phyloP scores from a whole-genome alignment of 2,797 vertebrate genomes.

The Hybognathus amarus region DNA sequence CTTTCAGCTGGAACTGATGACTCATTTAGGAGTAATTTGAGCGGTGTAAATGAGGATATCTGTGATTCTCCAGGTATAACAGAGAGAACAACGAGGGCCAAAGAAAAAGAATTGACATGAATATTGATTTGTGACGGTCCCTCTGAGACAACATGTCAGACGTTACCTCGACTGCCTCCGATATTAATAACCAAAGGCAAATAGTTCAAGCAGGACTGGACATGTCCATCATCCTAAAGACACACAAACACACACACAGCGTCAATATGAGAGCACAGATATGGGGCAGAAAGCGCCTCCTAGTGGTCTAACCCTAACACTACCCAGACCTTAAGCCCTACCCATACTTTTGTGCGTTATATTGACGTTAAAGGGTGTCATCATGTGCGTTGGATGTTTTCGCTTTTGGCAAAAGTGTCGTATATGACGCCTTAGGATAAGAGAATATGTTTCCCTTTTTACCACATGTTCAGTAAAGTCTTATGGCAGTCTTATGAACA shows the following conservation, averaged over 20 bases:
- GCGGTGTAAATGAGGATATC: slow-evolving; percentile 47
- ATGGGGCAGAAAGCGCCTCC: too few relatives aligned
- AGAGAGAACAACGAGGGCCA: slow-evolving; percentile 41
- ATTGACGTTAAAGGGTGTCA: too few relatives aligned
- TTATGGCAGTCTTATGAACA: too few relatives aligned
- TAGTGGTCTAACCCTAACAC: too few relatives aligned
- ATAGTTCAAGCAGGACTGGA: slow-evolving; percentile 53
- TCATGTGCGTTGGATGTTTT: too few relatives aligned
- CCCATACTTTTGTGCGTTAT: too few relatives aligned
- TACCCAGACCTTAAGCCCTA: too few relatives aligned
- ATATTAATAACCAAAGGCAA: slow-evolving; percentile 63
- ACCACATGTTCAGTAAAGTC: too few relatives aligned
- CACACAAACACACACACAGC: not conserved
- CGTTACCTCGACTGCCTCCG: slow-evolving; percentile 43
- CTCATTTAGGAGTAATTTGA: slow-evolving; percentile 48
- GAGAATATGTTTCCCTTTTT: too few relatives aligned
- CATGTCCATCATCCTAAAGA: slow-evolving; percentile 38
- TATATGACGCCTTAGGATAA: too few relatives aligned
- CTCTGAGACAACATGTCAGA: slow-evolving; percentile 60
- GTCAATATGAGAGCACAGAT: too few relatives aligned
- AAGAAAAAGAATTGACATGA: slow-evolving; percentile 41
- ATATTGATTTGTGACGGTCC: slow-evolving; percentile 35
- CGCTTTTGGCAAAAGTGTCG: too few relatives aligned
- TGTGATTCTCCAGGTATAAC: slow-evolving; percentile 45
- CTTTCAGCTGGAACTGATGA: slow-evolving; percentile 23